These are phyloP conservation scores for Pammene fasciana DNA, from an alignment of 2,888 invertebrate genomes.

Conservation along the genomic window DNA sequence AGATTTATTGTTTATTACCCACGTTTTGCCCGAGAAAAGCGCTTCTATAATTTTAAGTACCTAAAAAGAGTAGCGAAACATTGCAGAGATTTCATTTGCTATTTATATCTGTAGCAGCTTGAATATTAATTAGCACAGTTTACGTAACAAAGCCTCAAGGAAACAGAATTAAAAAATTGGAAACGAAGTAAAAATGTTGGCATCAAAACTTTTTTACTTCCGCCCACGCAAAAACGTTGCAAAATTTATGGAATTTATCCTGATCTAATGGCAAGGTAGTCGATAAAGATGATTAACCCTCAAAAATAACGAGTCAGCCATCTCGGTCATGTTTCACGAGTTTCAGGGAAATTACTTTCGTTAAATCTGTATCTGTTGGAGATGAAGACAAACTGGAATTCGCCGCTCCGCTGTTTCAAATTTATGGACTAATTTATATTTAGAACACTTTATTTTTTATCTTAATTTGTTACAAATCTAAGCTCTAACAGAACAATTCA, in stretches of 20 bases:
- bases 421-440: background rate
- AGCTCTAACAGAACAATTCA: background rate
- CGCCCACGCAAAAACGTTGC: slow-evolving; percentile 31
- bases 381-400: slow-evolving; percentile 10
- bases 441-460: background rate
- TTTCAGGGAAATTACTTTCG: slow-evolving; percentile 55
- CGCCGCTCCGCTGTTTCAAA: slow-evolving; percentile 17
- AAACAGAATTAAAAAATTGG: slow-evolving; percentile 12
- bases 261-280: slow-evolving; percentile 50
- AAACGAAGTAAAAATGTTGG: slow-evolving; percentile 9
- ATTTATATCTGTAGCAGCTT: slow-evolving; percentile 7
- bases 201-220: slow-evolving; percentile 26
- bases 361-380: slow-evolving; percentile 42
- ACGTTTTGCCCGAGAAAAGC: slow-evolving; percentile 14
- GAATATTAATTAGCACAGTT: background rate
- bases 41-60: background rate
- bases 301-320: slow-evolving; percentile 57
- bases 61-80: background rate
- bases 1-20: slow-evolving; percentile 35
- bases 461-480: background rate
- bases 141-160: slow-evolving; percentile 15
- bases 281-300: slow-evolving; percentile 62
- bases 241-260: slow-evolving; percentile 53
- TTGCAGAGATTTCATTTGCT: slow-evolving; percentile 3
- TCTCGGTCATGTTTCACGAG: slow-evolving; percentile 59